phyloP scores from a whole-genome alignment of 2,113 vertebrate genomes.

The Gila orcuttii region DNA sequence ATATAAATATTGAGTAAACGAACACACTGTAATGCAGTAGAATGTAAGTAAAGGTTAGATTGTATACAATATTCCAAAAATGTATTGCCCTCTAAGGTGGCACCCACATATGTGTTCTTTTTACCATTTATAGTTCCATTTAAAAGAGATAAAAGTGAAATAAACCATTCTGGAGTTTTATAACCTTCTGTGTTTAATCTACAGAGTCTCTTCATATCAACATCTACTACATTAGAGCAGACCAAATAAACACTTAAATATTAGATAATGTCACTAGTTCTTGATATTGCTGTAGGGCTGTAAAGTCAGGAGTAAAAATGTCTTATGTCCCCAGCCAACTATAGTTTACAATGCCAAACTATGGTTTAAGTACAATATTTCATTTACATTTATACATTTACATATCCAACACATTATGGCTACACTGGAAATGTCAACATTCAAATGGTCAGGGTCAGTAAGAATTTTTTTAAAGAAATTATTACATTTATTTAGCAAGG shows the following conservation, averaged over 20 bases:
- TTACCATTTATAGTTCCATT: constrained; percentile 49
- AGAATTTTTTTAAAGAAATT: no score
- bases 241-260: constrained; percentile 39
- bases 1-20: background rate
- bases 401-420: background rate
- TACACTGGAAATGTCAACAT: background rate
- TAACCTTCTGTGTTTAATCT: constrained; percentile 36
- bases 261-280: constrained; percentile 15
- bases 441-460: background rate
- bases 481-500: no score
- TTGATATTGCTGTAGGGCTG: background rate
- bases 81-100: background rate
- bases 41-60: constrained; percentile 13
- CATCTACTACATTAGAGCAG: constrained; percentile 21
- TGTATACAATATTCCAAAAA: constrained; percentile 12
- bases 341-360: background rate
- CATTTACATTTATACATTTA: background rate
- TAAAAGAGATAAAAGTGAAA: constrained; percentile 10
- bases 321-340: background rate
- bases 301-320: background rate
- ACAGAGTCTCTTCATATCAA: constrained; percentile 35
- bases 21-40: constrained; percentile 3
- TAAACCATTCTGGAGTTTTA: constrained; percentile 36
- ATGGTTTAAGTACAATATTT: background rate
- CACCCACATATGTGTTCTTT: background rate